Evolutionary conservation across 1,140 invertebrate genomes (phyloP).

Genomic region (Drosophila watanabei): DNA sequence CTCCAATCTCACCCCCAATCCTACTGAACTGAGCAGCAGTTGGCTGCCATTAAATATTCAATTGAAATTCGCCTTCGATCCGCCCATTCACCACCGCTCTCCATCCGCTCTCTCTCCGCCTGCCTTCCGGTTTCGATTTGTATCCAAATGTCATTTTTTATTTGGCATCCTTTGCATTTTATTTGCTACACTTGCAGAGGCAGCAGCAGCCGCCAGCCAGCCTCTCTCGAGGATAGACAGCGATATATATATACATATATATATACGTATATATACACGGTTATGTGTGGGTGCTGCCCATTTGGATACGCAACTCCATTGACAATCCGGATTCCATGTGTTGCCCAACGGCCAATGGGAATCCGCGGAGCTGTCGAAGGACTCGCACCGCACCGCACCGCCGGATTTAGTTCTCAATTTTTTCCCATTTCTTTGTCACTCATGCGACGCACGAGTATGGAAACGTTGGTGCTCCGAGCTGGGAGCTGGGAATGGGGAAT

Average conservation of each 20-base stretch:
- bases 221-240: slow-evolving; percentile 21
- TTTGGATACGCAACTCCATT: slow-evolving; percentile 75
- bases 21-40: slow-evolving; percentile 58
- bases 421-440: slow-evolving; percentile 76
- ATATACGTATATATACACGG: slow-evolving; percentile 4
- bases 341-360: slow-evolving; percentile 73
- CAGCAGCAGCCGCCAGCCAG: slow-evolving; percentile 13
- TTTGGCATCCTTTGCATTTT: slow-evolving; percentile 81
- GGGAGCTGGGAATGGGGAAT: slow-evolving; percentile 4
- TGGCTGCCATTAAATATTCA: slow-evolving; percentile 82
- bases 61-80: slow-evolving; percentile 55
- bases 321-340: slow-evolving; percentile 77
- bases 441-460: slow-evolving; percentile 70
- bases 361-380: slow-evolving; percentile 61
- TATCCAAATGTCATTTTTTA: slow-evolving; percentile 85
- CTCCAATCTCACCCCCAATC: slow-evolving; percentile 8
- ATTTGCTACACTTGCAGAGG: slow-evolving; percentile 78
- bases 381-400: slow-evolving; percentile 34
- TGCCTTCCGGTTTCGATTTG: slow-evolving; percentile 71
- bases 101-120: neutral
- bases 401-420: slow-evolving; percentile 78
- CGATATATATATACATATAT: slow-evolving; percentile 31
- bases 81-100: neutral
- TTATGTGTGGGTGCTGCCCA: slow-evolving; percentile 44
- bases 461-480: slow-evolving; percentile 31